These are phyloP conservation scores for Enteromius fasciolatus DNA, from an alignment of 2,797 vertebrate species.

Conservation along the genomic window DNA sequence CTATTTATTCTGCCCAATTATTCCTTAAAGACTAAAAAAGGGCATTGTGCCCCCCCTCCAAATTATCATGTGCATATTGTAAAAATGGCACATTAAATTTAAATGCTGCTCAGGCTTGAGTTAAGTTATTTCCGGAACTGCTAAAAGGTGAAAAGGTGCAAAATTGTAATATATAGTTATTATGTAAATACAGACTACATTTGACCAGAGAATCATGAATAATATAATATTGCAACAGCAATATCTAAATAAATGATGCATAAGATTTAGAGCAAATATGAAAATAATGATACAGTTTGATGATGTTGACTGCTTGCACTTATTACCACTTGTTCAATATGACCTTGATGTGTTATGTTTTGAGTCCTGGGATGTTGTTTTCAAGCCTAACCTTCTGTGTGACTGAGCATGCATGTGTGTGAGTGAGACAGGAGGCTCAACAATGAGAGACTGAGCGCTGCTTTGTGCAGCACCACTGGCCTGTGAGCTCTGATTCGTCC, in stretches of 20 bases:
- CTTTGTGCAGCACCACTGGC: conserved; percentile 37
- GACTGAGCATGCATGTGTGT: conserved; percentile 16
- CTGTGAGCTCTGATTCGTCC: conserved; percentile 59
- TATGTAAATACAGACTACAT: conserved; percentile 2
- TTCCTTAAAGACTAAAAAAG: conserved; percentile 66
- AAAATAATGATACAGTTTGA: conserved; percentile 21
- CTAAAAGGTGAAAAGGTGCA: background rate
- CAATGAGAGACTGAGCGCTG: conserved; percentile 50
- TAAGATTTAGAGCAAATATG: conserved; percentile 8
- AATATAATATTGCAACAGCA: conserved; percentile 5
- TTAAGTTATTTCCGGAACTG: background rate
- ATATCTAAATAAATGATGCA: conserved; percentile 20
- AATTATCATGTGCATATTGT: conserved; percentile 4
- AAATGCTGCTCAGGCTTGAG: background rate
- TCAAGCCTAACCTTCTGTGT: conserved; percentile 36
- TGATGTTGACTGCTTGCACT: conserved; percentile 30
- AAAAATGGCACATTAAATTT: conserved; percentile 13
- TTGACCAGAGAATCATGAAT: background rate
- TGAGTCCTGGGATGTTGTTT: conserved; percentile 33
- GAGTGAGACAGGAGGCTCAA: conserved; percentile 35
- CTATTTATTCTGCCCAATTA: conserved; percentile 69
- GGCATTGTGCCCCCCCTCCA: conserved; percentile 41
- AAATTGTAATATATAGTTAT: background rate
- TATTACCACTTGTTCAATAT: conserved; percentile 7
- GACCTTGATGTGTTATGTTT: conserved; percentile 46